phyloP scores from a whole-genome alignment of 2,888 invertebrate species.

The Phyllotreta striolata region DNA sequence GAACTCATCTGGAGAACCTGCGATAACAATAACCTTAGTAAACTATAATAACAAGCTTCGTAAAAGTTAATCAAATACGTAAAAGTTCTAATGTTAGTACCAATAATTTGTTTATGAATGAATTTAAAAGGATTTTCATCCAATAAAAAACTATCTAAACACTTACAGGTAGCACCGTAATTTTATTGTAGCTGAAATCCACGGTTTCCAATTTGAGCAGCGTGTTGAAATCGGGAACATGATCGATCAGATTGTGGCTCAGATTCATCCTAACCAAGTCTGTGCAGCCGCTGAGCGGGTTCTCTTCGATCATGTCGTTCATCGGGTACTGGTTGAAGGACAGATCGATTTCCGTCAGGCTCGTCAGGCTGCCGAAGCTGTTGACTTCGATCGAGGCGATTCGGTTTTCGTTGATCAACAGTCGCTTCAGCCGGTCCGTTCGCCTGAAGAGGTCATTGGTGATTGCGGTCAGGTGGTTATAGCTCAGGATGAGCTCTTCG shows the following conservation, averaged over 20 bases:
- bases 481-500: constrained; percentile 36
- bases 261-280: constrained; percentile 33
- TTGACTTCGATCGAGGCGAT: constrained; percentile 64
- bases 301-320: constrained; percentile 18
- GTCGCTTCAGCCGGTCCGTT: constrained; percentile 27
- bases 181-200: constrained; percentile 36
- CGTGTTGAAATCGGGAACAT: constrained; percentile 28
- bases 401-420: constrained; percentile 68
- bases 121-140: not conserved
- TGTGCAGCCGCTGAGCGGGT: constrained; percentile 43
- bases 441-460: constrained; percentile 30
- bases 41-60: constrained; percentile 8
- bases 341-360: constrained; percentile 42
- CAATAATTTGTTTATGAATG: too few relatives aligned
- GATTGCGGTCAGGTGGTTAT: constrained; percentile 35
- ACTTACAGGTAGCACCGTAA: constrained; percentile 13
- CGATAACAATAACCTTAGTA: constrained; percentile 1
- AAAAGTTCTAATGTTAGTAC: constrained; percentile 2
- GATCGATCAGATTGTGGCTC: constrained; percentile 35
- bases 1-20: constrained; percentile 1
- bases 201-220: constrained; percentile 36
- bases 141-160: too few relatives aligned
- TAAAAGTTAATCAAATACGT: too few relatives aligned
- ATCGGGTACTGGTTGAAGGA: constrained; percentile 46
- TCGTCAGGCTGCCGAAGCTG: constrained; percentile 56